Evolutionary conservation across 2,113 vertebrate genomes (phyloP).

Genomic region (Rhombomys opimus): DNA sequence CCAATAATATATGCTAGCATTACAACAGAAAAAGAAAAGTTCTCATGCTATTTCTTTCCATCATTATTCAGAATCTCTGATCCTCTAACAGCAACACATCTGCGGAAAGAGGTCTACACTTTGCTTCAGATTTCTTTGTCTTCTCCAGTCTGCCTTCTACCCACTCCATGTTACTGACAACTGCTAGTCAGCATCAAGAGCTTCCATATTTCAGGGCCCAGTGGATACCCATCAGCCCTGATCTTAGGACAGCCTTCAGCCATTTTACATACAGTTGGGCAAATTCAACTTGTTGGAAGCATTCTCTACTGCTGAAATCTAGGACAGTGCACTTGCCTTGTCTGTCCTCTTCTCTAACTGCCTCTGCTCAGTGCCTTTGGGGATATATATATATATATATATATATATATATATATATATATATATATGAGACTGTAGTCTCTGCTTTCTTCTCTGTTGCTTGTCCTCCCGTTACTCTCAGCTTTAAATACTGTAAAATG

Average conservation of each 20-base stretch:
- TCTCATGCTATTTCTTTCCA: not conserved
- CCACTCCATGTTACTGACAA: not conserved
- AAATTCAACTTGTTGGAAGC: not conserved
- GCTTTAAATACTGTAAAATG: slow-evolving; percentile 35
- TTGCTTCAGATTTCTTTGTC: not conserved
- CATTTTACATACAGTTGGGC: slow-evolving; percentile 10
- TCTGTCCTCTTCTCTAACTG: not conserved
- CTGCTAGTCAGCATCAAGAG: not conserved
- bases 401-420: not conserved
- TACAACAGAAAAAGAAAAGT: not conserved
- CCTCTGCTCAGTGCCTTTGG: not conserved
- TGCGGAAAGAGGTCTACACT: not conserved
- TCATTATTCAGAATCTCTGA: not conserved
- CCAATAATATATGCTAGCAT: not conserved
- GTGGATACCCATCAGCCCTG: not conserved
- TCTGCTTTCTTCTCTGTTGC: not conserved
- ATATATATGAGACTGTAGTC: not conserved
- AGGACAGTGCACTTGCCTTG: not conserved
- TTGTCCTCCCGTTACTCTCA: not conserved
- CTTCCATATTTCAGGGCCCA: not conserved
- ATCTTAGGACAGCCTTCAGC: not conserved
- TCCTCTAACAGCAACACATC: not conserved
- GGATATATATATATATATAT: too few relatives aligned
- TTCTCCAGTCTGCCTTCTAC: not conserved
- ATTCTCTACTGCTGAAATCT: not conserved